A percentile compares a stretch with the other conserved stretches of the same genome.
Conservation (phyloP, 92 coral and sea anemone species). For the Montipora capitata region DNA sequence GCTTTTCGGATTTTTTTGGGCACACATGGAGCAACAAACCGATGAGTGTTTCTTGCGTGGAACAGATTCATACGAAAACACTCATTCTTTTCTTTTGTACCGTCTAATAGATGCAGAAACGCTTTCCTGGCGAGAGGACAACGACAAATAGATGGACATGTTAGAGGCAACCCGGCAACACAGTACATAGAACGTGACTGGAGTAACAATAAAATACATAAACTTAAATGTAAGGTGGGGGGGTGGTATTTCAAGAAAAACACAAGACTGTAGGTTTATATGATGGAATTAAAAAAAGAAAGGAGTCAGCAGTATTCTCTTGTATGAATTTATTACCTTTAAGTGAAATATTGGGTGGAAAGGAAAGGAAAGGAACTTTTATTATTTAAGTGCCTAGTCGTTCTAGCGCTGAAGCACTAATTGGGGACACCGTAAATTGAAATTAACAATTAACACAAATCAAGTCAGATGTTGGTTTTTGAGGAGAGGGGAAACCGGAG, state of each 20-base stretch:
- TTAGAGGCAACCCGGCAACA: neutral
- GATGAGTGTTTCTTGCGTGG: neutral
- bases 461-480: no score
- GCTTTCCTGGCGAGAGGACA: slow-evolving; percentile 1
- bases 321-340: neutral
- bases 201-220: neutral
- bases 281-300: no score
- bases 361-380: no score
- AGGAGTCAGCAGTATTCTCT: no score
- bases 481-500: no score
- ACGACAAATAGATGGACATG: neutral
- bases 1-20: neutral
- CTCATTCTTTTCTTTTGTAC: neutral
- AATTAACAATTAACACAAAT: no score
- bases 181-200: neutral
- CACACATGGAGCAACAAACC: neutral
- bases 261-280: neutral
- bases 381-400: no score
- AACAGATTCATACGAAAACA: neutral
- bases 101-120: neutral
- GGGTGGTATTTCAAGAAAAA: neutral
- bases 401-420: no score
- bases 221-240: neutral
- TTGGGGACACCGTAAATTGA: no score
- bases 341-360: no score